Percentiles rank a stretch among this genome's conserved stretches.
phyloP scores from a whole-genome alignment of 2,113 vertebrate species.

The Festucalex cinctus region DNA sequence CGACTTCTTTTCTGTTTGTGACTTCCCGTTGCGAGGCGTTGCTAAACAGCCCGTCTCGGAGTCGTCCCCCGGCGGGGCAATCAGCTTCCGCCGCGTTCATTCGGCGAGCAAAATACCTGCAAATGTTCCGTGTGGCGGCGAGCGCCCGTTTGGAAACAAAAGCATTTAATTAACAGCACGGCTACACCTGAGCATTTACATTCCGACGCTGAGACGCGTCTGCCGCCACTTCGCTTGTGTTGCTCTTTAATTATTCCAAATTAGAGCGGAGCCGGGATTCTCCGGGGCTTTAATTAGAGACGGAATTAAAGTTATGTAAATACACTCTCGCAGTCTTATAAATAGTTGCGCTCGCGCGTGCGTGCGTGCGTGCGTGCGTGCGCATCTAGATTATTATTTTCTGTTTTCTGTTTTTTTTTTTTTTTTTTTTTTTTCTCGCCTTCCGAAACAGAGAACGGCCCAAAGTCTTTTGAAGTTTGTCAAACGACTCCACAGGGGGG shows the following conservation, averaged over 20 bases:
- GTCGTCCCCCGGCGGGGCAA: background rate
- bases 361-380: slow-evolving; percentile 25
- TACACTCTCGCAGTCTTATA: slow-evolving; percentile 58
- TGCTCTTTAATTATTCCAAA: slow-evolving; percentile 69
- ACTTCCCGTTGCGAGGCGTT: background rate
- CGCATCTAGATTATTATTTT: slow-evolving; percentile 35
- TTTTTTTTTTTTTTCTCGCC: slow-evolving; percentile 9
- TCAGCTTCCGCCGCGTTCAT: slow-evolving; percentile 35
- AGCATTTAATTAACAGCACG: slow-evolving; percentile 48
- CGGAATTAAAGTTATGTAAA: slow-evolving; percentile 73
- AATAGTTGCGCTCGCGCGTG: slow-evolving; percentile 48
- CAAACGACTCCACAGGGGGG: slow-evolving; percentile 45
- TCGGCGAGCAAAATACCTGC: slow-evolving; percentile 56
- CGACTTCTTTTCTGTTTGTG: background rate
- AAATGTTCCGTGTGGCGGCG: slow-evolving; percentile 46
- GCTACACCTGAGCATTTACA: slow-evolving; percentile 69
- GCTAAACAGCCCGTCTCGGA: background rate
- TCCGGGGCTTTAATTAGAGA: slow-evolving; percentile 74
- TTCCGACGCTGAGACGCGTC: slow-evolving; percentile 49
- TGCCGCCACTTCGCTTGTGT: slow-evolving; percentile 57
- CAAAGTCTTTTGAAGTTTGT: slow-evolving; percentile 62
- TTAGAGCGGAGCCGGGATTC: slow-evolving; percentile 54
- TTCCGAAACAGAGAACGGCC: slow-evolving; percentile 40
- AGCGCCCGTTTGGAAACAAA: slow-evolving; percentile 33
- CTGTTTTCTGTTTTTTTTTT: background rate